Evolutionary conservation across 2,888 invertebrate genomes (phyloP).

Genomic region (Microctonus brassicae): DNA sequence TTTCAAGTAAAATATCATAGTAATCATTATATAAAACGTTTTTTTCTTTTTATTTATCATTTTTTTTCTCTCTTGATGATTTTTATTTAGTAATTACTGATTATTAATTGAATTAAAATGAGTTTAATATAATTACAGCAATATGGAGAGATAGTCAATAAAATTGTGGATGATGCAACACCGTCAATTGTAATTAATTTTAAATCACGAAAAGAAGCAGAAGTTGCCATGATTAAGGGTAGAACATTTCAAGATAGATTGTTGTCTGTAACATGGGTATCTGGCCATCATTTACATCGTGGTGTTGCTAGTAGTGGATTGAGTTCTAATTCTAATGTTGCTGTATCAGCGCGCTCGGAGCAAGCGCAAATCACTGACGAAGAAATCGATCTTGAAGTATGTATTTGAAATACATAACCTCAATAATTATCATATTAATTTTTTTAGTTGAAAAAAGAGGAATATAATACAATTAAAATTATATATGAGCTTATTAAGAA

Average conservation of each 20-base stretch:
- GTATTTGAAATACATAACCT: background rate
- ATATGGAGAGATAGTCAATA: conserved; percentile 90
- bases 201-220: conserved; percentile 83
- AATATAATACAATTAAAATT: background rate
- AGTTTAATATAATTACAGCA: conserved; percentile 72
- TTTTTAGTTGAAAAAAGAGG: background rate
- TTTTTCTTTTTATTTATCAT: too few relatives aligned
- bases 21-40: too few relatives aligned
- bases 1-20: conserved; percentile 83
- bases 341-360: conserved; percentile 59
- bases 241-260: conserved; percentile 79
- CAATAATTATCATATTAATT: conserved; percentile 3
- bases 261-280: conserved; percentile 71
- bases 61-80: too few relatives aligned
- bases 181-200: conserved; percentile 84
- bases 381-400: conserved; percentile 66
- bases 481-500: too few relatives aligned
- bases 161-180: conserved; percentile 80
- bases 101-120: background rate
- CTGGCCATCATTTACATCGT: conserved; percentile 67
- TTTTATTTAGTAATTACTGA: background rate
- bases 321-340: conserved; percentile 45
- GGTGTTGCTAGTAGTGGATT: conserved; percentile 59
- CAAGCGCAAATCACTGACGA: conserved; percentile 62
- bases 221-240: conserved; percentile 82